Evolutionary conservation across 2,797 vertebrate genomes (phyloP).

Genomic region (Knipowitschia caucasica): DNA sequence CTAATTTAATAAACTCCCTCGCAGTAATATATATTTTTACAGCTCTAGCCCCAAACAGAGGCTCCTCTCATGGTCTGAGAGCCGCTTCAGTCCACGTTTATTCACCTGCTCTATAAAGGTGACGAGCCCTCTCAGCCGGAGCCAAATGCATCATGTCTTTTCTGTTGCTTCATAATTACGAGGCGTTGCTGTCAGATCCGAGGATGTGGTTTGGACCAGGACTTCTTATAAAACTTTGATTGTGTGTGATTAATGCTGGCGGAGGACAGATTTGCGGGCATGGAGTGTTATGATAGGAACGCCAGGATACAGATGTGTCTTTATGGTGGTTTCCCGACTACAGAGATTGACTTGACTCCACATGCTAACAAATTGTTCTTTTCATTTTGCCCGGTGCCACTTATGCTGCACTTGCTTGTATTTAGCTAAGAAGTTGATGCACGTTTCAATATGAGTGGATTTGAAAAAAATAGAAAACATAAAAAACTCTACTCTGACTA

Average conservation of each 20-base stretch:
- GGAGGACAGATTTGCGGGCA: constrained; percentile 43
- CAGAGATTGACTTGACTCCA: constrained; percentile 32
- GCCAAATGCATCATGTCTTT: constrained; percentile 40
- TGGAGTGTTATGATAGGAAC: constrained; percentile 52
- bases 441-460: no score
- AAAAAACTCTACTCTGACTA: no score
- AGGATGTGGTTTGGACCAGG: constrained; percentile 57
- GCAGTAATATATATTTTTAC: constrained; percentile 40
- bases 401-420: no score
- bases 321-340: constrained; percentile 46
- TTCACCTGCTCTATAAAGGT: constrained; percentile 58
- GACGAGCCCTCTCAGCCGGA: constrained; percentile 33
- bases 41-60: constrained; percentile 54
- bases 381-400: not conserved
- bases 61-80: constrained; percentile 58
- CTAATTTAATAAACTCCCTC: constrained; percentile 1
- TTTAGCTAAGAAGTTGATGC: no score
- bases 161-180: constrained; percentile 28
- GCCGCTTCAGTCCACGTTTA: constrained; percentile 30
- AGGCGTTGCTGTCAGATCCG: constrained; percentile 51
- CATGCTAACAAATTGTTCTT: constrained; percentile 11
- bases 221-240: constrained; percentile 47
- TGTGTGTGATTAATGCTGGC: constrained; percentile 60
- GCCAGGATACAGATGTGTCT: constrained; percentile 37
- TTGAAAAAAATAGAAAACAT: no score